phyloP scores from a whole-genome alignment of 2,797 vertebrate species.

The Macropus fuliginosus region DNA sequence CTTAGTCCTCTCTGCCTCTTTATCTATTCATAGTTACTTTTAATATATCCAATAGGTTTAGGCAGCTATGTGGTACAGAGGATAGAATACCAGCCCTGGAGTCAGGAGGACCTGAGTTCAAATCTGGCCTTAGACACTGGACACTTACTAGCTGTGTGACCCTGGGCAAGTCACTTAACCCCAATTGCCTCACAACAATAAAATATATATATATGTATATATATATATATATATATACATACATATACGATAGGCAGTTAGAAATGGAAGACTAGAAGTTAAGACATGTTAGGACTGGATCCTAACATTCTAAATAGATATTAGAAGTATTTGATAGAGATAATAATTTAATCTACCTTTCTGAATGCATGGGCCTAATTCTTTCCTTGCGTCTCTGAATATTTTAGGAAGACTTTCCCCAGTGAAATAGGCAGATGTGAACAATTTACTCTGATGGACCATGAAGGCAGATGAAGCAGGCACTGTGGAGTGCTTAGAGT shows the following conservation, averaged over 20 bases:
- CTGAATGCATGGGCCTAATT: not conserved
- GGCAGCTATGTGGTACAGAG: too few species aligned
- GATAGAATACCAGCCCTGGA: too few species aligned
- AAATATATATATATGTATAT: too few species aligned
- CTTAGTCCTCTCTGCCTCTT: not conserved
- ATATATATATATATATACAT: too few species aligned
- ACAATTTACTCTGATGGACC: not conserved
- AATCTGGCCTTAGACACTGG: too few species aligned
- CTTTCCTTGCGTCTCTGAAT: not conserved
- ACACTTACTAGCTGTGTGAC: too few species aligned
- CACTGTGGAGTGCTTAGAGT: not conserved
- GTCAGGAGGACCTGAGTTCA: too few species aligned
- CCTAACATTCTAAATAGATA: not conserved
- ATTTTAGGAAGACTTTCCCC: not conserved
- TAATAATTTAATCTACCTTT: not conserved
- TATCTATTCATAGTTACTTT: not conserved
- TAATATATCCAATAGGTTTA: not conserved
- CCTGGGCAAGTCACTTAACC: too few species aligned
- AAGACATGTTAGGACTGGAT: not conserved
- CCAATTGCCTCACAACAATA: too few species aligned
- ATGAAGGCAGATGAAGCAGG: not conserved
- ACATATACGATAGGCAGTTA: not conserved
- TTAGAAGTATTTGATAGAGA: not conserved
- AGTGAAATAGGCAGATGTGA: not conserved
- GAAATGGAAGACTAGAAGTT: not conserved